A percentile compares a stretch with the other conserved stretches of the same genome.
Conservation (phyloP, 2,113 vertebrate species). For the Clarias gariepinus region DNA sequence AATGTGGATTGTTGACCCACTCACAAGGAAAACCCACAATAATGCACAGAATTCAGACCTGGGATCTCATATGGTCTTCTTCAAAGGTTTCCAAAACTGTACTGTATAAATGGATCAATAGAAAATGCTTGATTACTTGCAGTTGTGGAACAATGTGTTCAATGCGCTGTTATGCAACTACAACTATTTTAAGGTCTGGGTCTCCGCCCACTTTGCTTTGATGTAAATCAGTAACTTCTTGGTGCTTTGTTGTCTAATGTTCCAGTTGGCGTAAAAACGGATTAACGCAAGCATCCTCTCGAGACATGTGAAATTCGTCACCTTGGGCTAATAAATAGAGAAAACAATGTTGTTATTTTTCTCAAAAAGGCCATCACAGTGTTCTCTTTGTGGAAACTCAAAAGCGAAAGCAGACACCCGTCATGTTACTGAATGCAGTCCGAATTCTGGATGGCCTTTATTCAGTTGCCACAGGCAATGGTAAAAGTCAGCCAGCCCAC, state of each 20-base stretch:
- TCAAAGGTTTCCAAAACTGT: too few relatives aligned
- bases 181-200: background rate
- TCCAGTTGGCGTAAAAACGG: background rate
- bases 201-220: background rate
- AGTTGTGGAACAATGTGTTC: background rate
- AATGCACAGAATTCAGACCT: background rate
- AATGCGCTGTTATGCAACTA: background rate
- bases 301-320: background rate
- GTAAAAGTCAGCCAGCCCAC: slow-evolving; percentile 7
- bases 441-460: slow-evolving; percentile 32
- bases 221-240: background rate
- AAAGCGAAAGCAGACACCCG: background rate
- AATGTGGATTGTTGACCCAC: background rate
- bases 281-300: background rate
- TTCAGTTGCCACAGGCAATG: slow-evolving; percentile 33
- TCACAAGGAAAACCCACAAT: background rate
- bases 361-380: slow-evolving; percentile 9
- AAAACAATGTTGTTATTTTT: background rate
- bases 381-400: slow-evolving; percentile 2
- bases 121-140: background rate
- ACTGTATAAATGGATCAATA: background rate
- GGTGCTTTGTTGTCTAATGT: too few relatives aligned
- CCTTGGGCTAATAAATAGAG: background rate
- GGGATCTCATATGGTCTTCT: too few relatives aligned
- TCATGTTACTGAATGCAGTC: slow-evolving; percentile 12